Conservation (phyloP, 30 jellyfish, hydroid and myxozoan species). For the Turritopsis rubra region DNA sequence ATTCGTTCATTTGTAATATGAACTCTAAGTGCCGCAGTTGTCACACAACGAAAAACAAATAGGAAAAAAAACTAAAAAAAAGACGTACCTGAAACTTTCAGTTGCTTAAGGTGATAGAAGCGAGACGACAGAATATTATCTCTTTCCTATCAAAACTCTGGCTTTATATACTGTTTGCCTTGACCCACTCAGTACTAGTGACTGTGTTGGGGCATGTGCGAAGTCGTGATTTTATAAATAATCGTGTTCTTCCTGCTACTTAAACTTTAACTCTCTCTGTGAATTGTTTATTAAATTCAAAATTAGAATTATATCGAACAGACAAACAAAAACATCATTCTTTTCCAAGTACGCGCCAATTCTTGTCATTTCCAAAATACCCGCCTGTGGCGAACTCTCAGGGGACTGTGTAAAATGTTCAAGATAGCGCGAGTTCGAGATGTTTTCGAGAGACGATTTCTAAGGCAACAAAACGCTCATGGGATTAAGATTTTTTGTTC, state of each 20-base stretch:
- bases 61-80: too few species aligned
- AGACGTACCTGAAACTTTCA: not conserved
- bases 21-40: not conserved
- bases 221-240: not conserved
- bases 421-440: too few species aligned
- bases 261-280: not conserved
- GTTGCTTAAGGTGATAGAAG: not conserved
- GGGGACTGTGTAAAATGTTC: too few species aligned
- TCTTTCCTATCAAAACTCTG: not conserved
- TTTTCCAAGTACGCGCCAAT: not conserved
- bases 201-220: not conserved
- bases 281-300: not conserved
- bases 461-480: too few species aligned
- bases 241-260: not conserved
- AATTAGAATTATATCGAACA: not conserved
- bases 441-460: too few species aligned
- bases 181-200: not conserved
- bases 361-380: not conserved
- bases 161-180: not conserved
- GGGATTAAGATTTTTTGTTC: too few species aligned
- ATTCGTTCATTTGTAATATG: not conserved
- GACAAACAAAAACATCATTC: not conserved
- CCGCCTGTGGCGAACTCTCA: too few species aligned
- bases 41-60: not conserved
- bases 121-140: not conserved